Percentiles rank a stretch among this genome's conserved stretches.
Conservation (phyloP, 2,888 invertebrate species). For the Unio pictorum region DNA sequence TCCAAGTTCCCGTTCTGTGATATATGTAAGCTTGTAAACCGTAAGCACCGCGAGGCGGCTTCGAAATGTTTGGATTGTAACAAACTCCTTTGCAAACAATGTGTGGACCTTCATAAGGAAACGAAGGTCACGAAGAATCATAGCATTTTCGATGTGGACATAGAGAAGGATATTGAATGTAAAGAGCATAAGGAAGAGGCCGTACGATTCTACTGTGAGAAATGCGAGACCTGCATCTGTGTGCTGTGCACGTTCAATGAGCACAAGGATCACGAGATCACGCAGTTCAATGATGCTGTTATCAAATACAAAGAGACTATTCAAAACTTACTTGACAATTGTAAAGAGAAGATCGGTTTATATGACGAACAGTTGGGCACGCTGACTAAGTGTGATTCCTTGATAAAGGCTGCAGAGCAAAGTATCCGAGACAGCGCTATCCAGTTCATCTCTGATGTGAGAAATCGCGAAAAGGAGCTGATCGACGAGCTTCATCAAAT, state of each 20-base stretch:
- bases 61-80: slow-evolving; percentile 72
- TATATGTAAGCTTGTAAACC: slow-evolving; percentile 70
- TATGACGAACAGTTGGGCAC: slow-evolving; percentile 65
- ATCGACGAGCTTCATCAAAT: slow-evolving; percentile 69
- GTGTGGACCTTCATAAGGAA: slow-evolving; percentile 69
- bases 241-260: slow-evolving; percentile 72
- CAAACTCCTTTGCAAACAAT: slow-evolving; percentile 70
- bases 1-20: slow-evolving; percentile 71
- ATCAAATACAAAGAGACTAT: slow-evolving; percentile 70
- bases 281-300: slow-evolving; percentile 69
- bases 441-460: slow-evolving; percentile 68
- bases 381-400: slow-evolving; percentile 62
- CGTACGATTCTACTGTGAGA: slow-evolving; percentile 72
- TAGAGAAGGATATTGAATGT: slow-evolving; percentile 72
- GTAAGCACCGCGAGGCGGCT: slow-evolving; percentile 69
- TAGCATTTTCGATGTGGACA: slow-evolving; percentile 71
- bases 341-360: slow-evolving; percentile 65
- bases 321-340: slow-evolving; percentile 60
- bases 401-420: slow-evolving; percentile 69
- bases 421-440: slow-evolving; percentile 69
- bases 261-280: slow-evolving; percentile 70
- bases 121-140: slow-evolving; percentile 71
- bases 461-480: slow-evolving; percentile 67
- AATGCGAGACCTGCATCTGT: slow-evolving; percentile 71
- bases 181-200: slow-evolving; percentile 71